Conservation (phyloP, 2,888 invertebrate species). For the Lithophane semibrunnea region DNA sequence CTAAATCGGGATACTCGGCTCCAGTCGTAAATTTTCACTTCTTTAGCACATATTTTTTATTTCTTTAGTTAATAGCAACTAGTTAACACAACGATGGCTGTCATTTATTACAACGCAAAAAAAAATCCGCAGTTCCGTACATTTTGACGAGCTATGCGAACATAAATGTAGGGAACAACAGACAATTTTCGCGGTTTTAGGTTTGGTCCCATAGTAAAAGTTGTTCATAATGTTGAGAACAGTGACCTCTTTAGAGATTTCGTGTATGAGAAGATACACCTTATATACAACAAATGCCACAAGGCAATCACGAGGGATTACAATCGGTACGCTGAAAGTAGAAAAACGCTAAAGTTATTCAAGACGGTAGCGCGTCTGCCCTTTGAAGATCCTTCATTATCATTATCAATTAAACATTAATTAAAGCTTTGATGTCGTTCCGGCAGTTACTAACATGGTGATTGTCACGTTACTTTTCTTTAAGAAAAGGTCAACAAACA, state of each 20-base stretch:
- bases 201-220: too few relatives aligned
- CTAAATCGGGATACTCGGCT: too few relatives aligned
- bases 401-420: slow-evolving; percentile 57
- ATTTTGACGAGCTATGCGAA: too few relatives aligned
- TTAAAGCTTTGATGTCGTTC: slow-evolving; percentile 25
- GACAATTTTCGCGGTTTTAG: too few relatives aligned
- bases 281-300: neutral
- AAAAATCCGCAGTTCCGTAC: too few relatives aligned
- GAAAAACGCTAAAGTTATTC: slow-evolving; percentile 30
- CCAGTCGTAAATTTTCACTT: too few relatives aligned
- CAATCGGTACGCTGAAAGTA: neutral
- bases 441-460: slow-evolving; percentile 1
- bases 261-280: too few relatives aligned
- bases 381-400: slow-evolving; percentile 42
- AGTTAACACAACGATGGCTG: neutral
- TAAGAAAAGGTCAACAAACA: neutral
- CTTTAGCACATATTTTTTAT: too few relatives aligned
- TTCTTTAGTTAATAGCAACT: neutral
- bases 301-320: neutral
- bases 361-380: neutral
- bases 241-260: too few relatives aligned
- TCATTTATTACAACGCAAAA: neutral
- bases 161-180: too few relatives aligned
- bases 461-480: neutral
- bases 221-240: too few relatives aligned